Evolutionary conservation across 2,888 invertebrate genomes (phyloP), one percentile per base, ranked within the genome.

Genomic region (Antheraea yamamai): DNA sequence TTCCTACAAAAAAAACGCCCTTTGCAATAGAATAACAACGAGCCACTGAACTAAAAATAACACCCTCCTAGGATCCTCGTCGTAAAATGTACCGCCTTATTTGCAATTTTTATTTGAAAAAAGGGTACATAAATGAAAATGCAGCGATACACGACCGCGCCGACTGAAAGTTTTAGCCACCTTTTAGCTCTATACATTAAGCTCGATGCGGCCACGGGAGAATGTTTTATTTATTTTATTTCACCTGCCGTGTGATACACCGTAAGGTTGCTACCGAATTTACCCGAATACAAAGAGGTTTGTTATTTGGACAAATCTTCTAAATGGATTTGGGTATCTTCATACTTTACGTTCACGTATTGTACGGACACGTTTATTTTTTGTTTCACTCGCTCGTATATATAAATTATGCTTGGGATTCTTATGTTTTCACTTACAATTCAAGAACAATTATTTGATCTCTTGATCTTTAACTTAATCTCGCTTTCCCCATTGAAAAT

Each of bases 311-410:
- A 75, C 75, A 73, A 71, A 74, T 75, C 73, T 70, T 52, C 51
- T 75, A 79, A 80, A 80, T 81, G 80, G 79, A 80, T 80, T 80
- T 77, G 78, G 73, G 74, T 78, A 77, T 78, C 78, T 77, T 75
- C 76, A 52, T 72, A 52, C 8, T 66, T 66, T 64, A 30, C 30
- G 16, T 66, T 26, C 64, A 66, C 26, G 16, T 66, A 26, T 66
- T 66, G 16, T 10, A 26, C 4, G 0, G 23, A 23, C 26, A 20
- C 20, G 23, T 61, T 61, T 61, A 23, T 61, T 6, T 61, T 26
- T 26, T 66, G 23, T 61, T 58, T 58, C 7, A 58, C 8, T 61
- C 61, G 2, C 61, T 61, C 61, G 3, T 12, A 58, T n/a, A n/a
- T n/a, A 58, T 8, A 20, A 52, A 52, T 52, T 16, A 52, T 1